Evolutionary conservation across 1,140 invertebrate species (phyloP).

Genomic region (Ostrea edulis): DNA sequence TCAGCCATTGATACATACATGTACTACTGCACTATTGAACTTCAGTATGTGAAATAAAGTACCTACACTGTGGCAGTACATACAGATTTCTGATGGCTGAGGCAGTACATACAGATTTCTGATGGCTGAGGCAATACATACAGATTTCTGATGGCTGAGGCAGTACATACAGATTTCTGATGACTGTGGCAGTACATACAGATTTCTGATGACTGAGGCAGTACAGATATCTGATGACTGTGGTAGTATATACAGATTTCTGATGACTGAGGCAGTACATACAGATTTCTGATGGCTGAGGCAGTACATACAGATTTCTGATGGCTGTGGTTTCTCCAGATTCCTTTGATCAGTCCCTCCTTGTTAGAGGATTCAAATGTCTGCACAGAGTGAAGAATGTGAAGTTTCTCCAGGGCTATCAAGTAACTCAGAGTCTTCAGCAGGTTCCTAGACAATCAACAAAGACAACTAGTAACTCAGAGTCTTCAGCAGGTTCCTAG

Average conservation of each 20-base stretch:
- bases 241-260: neutral
- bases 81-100: slow-evolving; percentile 72
- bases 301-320: slow-evolving; percentile 66
- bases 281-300: neutral
- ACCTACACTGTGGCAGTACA: slow-evolving; percentile 10
- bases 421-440: slow-evolving; percentile 66
- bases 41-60: too few relatives aligned
- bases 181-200: slow-evolving; percentile 69
- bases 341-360: slow-evolving; percentile 68
- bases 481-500: slow-evolving; percentile 63
- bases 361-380: slow-evolving; percentile 72
- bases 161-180: slow-evolving; percentile 67
- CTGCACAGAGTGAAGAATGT: slow-evolving; percentile 67
- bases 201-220: slow-evolving; percentile 71
- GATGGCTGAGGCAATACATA: slow-evolving; percentile 57
- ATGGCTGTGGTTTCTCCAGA: slow-evolving; percentile 74
- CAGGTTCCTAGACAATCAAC: slow-evolving; percentile 56
- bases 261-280: neutral
- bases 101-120: too few relatives aligned
- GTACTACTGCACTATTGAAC: too few relatives aligned
- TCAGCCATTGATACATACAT: too few relatives aligned
- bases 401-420: slow-evolving; percentile 69
- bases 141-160: slow-evolving; percentile 71
- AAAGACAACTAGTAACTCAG: slow-evolving; percentile 60
- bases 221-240: too few relatives aligned